phyloP scores from a whole-genome alignment of 2,113 vertebrate species.

The Cavia porcellus region DNA sequence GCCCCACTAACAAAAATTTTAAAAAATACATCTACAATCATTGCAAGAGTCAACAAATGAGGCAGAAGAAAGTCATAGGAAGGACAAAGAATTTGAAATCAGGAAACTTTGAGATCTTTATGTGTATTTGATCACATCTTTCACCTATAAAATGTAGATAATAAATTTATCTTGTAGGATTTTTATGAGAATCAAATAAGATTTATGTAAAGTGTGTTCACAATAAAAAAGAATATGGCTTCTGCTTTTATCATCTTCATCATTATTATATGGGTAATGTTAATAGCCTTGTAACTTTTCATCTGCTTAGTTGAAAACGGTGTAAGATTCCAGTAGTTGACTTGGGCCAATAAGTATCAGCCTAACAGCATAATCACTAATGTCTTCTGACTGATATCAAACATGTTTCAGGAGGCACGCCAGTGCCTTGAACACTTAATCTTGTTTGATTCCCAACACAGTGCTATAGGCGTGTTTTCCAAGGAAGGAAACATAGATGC shows the following conservation, averaged over 20 bases:
- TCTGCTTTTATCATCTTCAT: neutral
- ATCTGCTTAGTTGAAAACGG: neutral
- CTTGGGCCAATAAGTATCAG: neutral
- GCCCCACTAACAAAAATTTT: too few species aligned
- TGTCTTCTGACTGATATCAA: neutral
- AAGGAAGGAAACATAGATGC: neutral
- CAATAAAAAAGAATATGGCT: neutral
- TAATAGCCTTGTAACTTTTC: neutral
- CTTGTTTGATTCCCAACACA: neutral
- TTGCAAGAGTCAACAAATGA: neutral
- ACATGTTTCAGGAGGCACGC: neutral
- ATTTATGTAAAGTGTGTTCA: neutral
- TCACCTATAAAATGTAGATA: neutral
- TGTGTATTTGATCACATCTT: neutral
- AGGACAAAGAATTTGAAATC: neutral
- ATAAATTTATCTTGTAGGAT: neutral
- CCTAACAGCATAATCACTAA: neutral
- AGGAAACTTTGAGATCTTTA: neutral
- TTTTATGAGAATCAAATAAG: slow-evolving; percentile 49
- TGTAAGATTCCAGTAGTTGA: neutral
- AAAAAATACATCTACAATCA: neutral
- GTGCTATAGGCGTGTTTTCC: neutral
- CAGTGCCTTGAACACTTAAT: neutral
- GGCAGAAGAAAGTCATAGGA: neutral
- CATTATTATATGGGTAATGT: too few species aligned